A percentile compares a stretch with the other conserved stretches of the same genome.
phyloP scores from a whole-genome alignment of 1,140 invertebrate species.

The Halyomorpha halys region DNA sequence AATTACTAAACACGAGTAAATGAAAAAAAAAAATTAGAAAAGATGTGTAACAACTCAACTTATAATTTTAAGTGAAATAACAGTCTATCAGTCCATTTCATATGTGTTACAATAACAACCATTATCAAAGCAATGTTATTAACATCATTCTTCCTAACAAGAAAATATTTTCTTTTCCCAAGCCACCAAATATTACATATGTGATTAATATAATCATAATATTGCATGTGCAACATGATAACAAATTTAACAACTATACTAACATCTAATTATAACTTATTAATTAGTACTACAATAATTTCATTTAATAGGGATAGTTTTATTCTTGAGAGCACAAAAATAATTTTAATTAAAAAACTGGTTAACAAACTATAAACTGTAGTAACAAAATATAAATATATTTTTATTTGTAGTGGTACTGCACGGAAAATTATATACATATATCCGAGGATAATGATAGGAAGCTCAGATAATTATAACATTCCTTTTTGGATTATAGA shows the following conservation, averaged over 20 bases:
- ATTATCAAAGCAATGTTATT: conserved; percentile 30
- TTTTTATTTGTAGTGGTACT: no score
- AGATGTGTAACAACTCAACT: neutral
- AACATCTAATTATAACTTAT: conserved; percentile 10
- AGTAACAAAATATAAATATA: no score
- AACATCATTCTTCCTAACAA: conserved; percentile 24
- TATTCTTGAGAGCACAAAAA: conserved; percentile 17
- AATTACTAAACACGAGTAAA: neutral
- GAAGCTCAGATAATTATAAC: no score
- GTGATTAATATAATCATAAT: conserved; percentile 34
- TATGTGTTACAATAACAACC: conserved; percentile 29
- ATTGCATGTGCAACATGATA: conserved; percentile 34
- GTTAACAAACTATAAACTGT: no score
- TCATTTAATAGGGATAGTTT: neutral
- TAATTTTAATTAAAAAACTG: conserved; percentile 10
- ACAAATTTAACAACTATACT: conserved; percentile 20
- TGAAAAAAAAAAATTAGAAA: conserved; percentile 1
- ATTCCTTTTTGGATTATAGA: no score
- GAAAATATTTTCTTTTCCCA: conserved; percentile 29
- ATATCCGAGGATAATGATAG: no score
- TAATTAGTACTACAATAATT: no score
- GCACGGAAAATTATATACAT: no score
- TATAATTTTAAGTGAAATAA: conserved; percentile 7
- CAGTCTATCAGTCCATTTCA: conserved; percentile 30
- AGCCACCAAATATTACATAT: conserved; percentile 31